A percentile compares a stretch with the other conserved stretches of the same genome.
These are phyloP conservation scores for Otocyon megalotis DNA, from an alignment of 2,113 vertebrate species.

Conservation along the genomic window DNA sequence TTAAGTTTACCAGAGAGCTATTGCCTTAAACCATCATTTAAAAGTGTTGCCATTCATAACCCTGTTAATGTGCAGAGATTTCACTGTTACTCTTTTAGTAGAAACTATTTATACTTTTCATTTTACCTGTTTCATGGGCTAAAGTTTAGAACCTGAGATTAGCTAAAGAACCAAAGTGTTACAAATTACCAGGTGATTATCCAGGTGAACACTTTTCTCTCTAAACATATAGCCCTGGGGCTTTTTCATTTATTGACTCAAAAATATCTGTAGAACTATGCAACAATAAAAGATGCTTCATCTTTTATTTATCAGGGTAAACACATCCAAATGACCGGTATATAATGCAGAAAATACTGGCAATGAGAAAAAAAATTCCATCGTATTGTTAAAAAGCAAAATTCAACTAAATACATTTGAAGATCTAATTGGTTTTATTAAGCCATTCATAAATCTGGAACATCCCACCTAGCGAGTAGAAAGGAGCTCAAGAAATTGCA, in stretches of 20 bases:
- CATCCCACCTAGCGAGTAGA: background rate
- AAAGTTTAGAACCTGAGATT: background rate
- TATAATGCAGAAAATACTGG: background rate
- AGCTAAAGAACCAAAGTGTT: background rate
- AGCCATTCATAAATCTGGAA: background rate
- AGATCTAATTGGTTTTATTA: background rate
- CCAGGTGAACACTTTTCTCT: background rate
- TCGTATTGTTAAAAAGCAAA: background rate
- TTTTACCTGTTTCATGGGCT: background rate
- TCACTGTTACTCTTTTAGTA: background rate
- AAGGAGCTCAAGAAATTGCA: background rate
- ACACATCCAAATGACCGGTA: background rate
- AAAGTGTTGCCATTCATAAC: background rate
- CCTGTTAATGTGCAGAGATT: background rate
- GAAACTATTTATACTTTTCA: slow-evolving; percentile 5
- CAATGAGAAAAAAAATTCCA: background rate
- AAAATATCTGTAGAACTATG: background rate
- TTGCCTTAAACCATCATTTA: background rate
- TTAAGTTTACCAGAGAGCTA: background rate
- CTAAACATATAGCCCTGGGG: background rate
- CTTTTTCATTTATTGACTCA: background rate
- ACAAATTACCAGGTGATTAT: background rate
- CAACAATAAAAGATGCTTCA: background rate
- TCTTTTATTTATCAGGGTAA: background rate
- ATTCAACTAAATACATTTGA: background rate